Percentiles rank a stretch among this genome's conserved stretches.
Evolutionary conservation across 2,797 vertebrate species (phyloP).

Genomic region (Oreonectes daqikongensis): DNA sequence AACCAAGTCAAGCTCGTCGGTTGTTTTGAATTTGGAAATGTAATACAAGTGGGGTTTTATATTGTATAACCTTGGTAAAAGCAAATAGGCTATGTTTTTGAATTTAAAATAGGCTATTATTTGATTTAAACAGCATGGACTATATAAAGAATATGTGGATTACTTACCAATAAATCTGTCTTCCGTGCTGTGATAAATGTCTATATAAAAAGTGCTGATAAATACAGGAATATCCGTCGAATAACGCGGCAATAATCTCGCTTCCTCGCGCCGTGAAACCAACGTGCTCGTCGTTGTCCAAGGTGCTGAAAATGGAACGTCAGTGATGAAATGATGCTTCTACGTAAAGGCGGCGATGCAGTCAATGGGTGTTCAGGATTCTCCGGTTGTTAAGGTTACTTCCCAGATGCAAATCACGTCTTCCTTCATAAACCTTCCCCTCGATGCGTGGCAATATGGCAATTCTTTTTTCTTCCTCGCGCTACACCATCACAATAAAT

Average conservation of each 20-base stretch:
- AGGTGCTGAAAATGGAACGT: conserved; percentile 56
- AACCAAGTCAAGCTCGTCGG: background rate
- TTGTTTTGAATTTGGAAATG: background rate
- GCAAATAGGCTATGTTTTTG: background rate
- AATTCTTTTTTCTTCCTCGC: background rate
- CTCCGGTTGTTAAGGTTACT: conserved; percentile 32
- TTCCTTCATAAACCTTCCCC: conserved; percentile 8
- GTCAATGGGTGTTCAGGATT: conserved; percentile 37
- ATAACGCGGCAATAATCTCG: background rate
- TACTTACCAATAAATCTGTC: conserved; percentile 18
- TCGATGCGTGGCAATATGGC: background rate
- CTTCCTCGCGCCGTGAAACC: conserved; percentile 30
- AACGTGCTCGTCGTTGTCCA: conserved; percentile 54
- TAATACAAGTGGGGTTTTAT: background rate
- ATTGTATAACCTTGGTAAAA: background rate
- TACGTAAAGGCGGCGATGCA: conserved; percentile 20
- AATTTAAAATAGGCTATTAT: background rate
- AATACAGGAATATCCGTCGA: background rate
- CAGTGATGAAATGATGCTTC: conserved; percentile 37
- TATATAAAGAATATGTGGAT: conserved; percentile 5
- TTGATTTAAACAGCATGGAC: background rate
- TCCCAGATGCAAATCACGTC: conserved; percentile 8
- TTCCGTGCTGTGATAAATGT: background rate
- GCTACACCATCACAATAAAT: background rate
- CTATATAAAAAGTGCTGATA: background rate